Percentiles rank a stretch among this genome's conserved stretches.
Evolutionary conservation across 2,113 vertebrate species (phyloP).

Genomic region (Aegithalos caudatus): DNA sequence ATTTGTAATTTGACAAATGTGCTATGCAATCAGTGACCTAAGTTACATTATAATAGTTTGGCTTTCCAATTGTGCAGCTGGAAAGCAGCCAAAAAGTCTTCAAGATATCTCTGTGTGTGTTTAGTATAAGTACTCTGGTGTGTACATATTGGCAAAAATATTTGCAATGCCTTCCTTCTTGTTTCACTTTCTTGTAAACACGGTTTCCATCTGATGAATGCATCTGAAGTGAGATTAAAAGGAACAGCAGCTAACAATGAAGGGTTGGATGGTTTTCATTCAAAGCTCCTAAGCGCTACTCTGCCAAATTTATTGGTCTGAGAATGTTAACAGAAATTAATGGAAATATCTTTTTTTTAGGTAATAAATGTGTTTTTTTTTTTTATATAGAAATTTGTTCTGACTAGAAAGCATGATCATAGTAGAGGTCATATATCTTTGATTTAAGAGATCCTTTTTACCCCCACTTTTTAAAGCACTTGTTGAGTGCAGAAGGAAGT

Average conservation of each 20-base stretch:
- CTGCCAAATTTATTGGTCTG: background rate
- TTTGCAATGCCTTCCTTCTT: background rate
- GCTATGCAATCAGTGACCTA: background rate
- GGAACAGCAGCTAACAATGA: background rate
- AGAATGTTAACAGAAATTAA: background rate
- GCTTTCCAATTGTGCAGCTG: background rate
- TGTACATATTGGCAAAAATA: background rate
- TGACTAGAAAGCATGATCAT: background rate
- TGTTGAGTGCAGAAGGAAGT: background rate
- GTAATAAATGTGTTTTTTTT: background rate
- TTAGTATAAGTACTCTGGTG: background rate
- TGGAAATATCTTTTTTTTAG: background rate
- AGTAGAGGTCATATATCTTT: background rate
- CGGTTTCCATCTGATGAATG: background rate
- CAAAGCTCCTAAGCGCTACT: background rate
- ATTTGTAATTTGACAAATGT: background rate
- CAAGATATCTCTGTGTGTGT: background rate
- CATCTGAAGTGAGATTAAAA: background rate
- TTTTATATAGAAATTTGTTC: background rate
- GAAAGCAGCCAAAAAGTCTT: background rate
- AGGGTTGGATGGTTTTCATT: background rate
- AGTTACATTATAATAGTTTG: background rate
- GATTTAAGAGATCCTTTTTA: background rate
- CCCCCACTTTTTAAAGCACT: background rate
- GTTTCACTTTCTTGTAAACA: background rate